A percentile compares a stretch with the other conserved stretches of the same genome.
phyloP scores from a whole-genome alignment of 1,140 invertebrate species.

The Conus betulinus region DNA sequence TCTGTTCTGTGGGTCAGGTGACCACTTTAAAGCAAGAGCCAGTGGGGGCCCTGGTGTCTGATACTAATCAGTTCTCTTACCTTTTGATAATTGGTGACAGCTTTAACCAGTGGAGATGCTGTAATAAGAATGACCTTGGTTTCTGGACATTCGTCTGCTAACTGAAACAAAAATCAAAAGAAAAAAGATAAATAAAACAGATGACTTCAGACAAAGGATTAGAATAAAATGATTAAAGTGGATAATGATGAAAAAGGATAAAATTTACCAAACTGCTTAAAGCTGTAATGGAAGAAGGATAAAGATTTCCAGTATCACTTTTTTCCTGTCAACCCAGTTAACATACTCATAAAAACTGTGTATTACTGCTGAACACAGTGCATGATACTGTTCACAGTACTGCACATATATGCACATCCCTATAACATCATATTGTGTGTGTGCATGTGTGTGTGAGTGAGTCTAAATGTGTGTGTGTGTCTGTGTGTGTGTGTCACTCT shows the following conservation, averaged over 20 bases:
- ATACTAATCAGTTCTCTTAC: constrained; percentile 45
- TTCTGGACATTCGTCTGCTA: constrained; percentile 81
- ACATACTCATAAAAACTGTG: no score
- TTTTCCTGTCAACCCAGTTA: no score
- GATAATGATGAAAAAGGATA: no score
- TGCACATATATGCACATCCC: no score
- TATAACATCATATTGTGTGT: neutral
- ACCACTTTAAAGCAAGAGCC: no score
- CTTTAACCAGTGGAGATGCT: constrained; percentile 89
- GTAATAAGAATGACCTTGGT: constrained; percentile 86
- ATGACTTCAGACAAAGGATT: neutral
- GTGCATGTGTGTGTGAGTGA: neutral
- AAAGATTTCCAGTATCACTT: no score
- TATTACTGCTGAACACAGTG: no score
- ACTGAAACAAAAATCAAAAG: constrained; percentile 77
- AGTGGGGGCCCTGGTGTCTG: no score
- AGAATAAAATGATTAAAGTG: neutral
- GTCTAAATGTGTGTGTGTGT: neutral
- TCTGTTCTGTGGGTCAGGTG: no score
- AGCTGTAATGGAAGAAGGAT: no score
- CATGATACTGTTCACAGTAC: no score
- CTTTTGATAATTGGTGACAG: constrained; percentile 85
- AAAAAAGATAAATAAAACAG: constrained; percentile 14
- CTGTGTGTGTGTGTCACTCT: neutral
- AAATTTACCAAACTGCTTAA: neutral